Evolutionary conservation across 2,797 vertebrate genomes (phyloP), one percentile per base, ranked within the genome.

Genomic region (Danio albolineatus): DNA sequence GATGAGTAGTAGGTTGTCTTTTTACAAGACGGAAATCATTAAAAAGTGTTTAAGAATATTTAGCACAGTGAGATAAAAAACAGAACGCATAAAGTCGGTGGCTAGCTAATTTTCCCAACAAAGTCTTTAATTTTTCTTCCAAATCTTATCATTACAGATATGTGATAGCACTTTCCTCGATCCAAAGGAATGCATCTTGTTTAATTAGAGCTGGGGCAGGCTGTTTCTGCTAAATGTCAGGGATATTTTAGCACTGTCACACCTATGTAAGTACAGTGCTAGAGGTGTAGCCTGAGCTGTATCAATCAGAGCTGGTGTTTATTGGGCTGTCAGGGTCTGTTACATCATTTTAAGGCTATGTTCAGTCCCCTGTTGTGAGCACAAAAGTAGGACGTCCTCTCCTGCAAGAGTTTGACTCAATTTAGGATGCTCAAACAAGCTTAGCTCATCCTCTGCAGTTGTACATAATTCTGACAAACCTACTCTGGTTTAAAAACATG

Each of bases 191-290:
- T 78, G 53, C 9, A 7, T 70, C 43, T 62, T 76, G 56, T 67
- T 76, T 78, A 41, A 81, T 70, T 83, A 36, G 39, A 78, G 65
- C 57, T 54, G 39, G 46, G 9, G 38, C 59, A 78, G 59, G 48
- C 78, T 13, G 71, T 83, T 83, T 69, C 59, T 74, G 59, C 43
- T 73, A 79, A 79, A 85, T 85, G 69, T 85, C 79, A 76, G 54
- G 46, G 19, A 70, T 76, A 19, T 76, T 70, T 79, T 64, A 73
- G 80, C 72, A 53, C 53, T 21, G 60, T 67, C 39, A 61, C 64
- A 46, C 70, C 46, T 76, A 69, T 48, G 49, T 71, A 82, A 80
- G 74, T 61, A 61, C 13, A 21, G 13, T 36, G 8, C 38, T 19
- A 16, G 38, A 65, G 64, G 61, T 73, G 48, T 39, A 70, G 73